Base-by-base conservation (phyloP, 2,113 vertebrate genomes). In the Nothobranchius kuhntae region DNA sequence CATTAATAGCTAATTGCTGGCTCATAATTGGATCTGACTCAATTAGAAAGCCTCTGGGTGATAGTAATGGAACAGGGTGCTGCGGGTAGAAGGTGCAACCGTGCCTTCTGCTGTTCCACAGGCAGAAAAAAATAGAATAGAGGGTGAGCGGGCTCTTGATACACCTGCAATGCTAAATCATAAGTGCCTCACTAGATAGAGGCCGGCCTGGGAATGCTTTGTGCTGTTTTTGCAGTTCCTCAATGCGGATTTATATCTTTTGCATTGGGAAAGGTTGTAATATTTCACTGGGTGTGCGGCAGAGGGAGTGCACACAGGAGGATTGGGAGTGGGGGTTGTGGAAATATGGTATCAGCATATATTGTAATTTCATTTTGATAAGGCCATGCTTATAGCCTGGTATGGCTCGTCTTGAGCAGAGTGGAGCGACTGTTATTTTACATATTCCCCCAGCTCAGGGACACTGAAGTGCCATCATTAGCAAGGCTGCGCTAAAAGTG, bases 291-390 rank as follows among this genome's bases (percentile, higher is more conserved):
- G 83, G 77, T 75, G 81, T 82, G 77, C 73, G 59, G 88, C 44
- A 24, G 73, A 77, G 86, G 87, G 75, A 86, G 86, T 81, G 86
- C 87, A 86, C 84, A 83, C 70, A 30, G 65, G 66, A 78, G 86
- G 79, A 75, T 82, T 72, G 59, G 75, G 55, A 74, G 78, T 55
- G 63, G 78, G 65, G 61, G 73, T 63, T 62, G 73, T 73, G 86
- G 89, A 93, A 93, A 85, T 89, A 92, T 87, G 60, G 88, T 90
- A 92, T 93, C 93, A 94, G 93, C 93, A 94, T 91, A 92, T 93
- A 93, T 92, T 92, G 90, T 94, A 93, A 94, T 94, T 92, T 91
- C 86, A 88, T 92, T 92, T 90, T 93, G 93, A 94, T 93, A 93
- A 93, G 92, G 90, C 90, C 87, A 86, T 78, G 89, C 81, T 91